phyloP scores from a whole-genome alignment of 2,113 vertebrate genomes.

The Uria aalge region DNA sequence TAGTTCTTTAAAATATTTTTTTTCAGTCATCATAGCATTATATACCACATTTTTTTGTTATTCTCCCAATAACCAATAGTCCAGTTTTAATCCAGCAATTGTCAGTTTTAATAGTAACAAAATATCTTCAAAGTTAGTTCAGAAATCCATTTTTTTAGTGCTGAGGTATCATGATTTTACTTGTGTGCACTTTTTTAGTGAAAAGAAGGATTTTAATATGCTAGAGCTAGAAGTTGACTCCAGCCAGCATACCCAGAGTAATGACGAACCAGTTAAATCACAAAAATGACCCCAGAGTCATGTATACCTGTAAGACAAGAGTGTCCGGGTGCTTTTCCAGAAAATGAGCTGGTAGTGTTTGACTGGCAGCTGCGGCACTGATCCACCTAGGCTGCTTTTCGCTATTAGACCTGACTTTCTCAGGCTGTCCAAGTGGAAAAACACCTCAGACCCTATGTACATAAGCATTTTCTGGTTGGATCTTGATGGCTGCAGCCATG shows the following conservation, averaged over 20 bases:
- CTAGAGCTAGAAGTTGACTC: neutral
- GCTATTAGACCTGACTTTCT: neutral
- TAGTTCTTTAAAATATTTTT: neutral
- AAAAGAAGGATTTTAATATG: neutral
- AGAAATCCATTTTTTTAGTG: neutral
- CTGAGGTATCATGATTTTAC: neutral
- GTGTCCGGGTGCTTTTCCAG: neutral
- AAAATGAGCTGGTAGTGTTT: neutral
- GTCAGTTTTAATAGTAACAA: neutral
- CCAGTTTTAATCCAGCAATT: neutral
- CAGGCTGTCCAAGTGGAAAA: neutral
- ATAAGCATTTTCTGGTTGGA: neutral
- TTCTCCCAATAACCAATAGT: neutral
- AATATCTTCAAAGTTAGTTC: neutral
- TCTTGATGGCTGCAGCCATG: neutral
- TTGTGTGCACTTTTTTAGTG: neutral
- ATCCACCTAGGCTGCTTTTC: neutral
- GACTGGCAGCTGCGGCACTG: neutral
- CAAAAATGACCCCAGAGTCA: neutral
- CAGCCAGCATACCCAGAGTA: neutral
- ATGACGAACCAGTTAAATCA: neutral
- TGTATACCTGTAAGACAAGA: neutral
- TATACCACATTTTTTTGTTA: neutral
- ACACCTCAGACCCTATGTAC: accelerated
- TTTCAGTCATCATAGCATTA: neutral